Conservation (phyloP, 1,140 invertebrate genomes). For the Sycobia sp. region DNA sequence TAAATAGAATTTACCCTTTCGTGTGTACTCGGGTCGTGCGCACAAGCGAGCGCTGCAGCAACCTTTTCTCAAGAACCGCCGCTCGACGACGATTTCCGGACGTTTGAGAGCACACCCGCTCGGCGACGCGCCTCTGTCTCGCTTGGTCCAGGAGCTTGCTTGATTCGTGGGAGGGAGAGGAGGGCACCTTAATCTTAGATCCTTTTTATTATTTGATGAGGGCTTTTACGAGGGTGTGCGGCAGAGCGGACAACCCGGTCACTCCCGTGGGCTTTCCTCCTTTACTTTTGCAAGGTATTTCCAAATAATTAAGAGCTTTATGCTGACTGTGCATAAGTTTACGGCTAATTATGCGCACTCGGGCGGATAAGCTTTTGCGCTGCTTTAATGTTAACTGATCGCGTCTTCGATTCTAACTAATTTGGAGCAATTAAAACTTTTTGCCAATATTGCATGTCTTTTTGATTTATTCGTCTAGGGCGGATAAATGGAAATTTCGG, state of each 20-base stretch:
- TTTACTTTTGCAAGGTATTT: background rate
- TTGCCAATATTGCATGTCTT: no score
- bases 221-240: background rate
- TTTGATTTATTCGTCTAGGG: no score
- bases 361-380: no score
- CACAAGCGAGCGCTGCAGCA: background rate
- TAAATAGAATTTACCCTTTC: constrained; percentile 36
- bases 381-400: no score
- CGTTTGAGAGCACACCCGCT: constrained; percentile 6
- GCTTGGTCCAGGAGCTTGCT: background rate
- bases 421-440: no score
- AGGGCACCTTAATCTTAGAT: constrained; percentile 18
- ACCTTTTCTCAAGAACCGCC: constrained; percentile 21
- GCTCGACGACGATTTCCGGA: constrained; percentile 15
- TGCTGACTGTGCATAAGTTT: no score
- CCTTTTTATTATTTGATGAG: constrained; percentile 26
- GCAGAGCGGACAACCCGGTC: background rate
- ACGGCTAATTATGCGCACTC: no score
- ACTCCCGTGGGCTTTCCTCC: constrained; percentile 1
- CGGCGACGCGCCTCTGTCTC: no score
- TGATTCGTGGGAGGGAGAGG: no score
- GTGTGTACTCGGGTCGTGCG: background rate
- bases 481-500: no score
- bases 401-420: no score
- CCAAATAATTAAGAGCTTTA: constrained; percentile 4